Evolutionary conservation across 2,113 vertebrate species (phyloP), one percentile per base, ranked within the genome.

Genomic region (Mesitornis unicolor): DNA sequence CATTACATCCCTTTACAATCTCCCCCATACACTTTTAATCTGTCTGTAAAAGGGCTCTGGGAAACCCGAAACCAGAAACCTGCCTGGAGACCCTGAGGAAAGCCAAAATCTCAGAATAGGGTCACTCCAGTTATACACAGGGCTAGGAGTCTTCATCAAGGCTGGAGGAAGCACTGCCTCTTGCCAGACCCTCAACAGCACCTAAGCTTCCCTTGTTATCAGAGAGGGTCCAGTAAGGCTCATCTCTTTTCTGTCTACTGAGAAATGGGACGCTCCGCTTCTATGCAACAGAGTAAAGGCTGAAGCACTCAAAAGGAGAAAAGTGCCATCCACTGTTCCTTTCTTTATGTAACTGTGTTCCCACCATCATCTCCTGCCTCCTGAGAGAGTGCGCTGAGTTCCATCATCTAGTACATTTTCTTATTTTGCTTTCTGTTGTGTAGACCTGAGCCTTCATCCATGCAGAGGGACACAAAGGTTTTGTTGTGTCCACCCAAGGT

Each of bases 111-210:
- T 78, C 59, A 57, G 48, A 71, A 33, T n/a, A 80, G 12, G 4
- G 36, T 94, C 36, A 5, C 7, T 18, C 36, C 0, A 0, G 9
- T 16, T 67, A 14, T 25, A 9, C 0, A 0, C 14, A 43, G 15
- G 16, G 29, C 25, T 64, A 11, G 19, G 24, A 75, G 38, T 14
- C 13, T 84, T 74, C 4, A 0, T 64, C 15, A 78, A 16, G 50
- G 13, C 26, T 75, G 33, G 38, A 75, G 20, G 78, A 71, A 70
- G 16, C 12, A 56, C 4, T 20, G 67, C 2, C 3, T 6, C 20
- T 67, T 60, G 24, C 3, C 59, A 74, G 36, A 25, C 5, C 14
- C n/a, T 29, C 48, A 38, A 18, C 11, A 87, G 11, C n/a, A 10
- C 16, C 3, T 2, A 73, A 71, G 3, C n/a, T 87, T 94, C 40